Conservation (phyloP, 1,140 invertebrate species). For the Caenorhabditis remanei region DNA sequence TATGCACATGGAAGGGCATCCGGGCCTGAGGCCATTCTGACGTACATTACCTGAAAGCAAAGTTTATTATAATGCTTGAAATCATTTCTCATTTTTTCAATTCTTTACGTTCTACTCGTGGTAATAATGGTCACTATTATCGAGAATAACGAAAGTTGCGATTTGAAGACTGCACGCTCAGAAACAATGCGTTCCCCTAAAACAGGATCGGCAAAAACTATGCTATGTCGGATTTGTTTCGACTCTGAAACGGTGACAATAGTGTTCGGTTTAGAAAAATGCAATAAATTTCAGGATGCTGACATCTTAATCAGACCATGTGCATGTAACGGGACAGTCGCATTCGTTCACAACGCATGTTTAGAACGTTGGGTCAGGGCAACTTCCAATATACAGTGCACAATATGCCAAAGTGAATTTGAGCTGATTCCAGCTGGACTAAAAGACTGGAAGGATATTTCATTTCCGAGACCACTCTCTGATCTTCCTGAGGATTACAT, state of each 20-base stretch:
- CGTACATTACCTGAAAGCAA: slow-evolving; percentile 86
- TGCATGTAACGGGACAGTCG: slow-evolving; percentile 49
- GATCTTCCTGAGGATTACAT: slow-evolving; percentile 55
- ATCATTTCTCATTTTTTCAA: background rate
- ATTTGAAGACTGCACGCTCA: background rate
- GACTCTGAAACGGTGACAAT: background rate
- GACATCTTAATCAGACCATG: slow-evolving; percentile 37
- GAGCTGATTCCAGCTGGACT: slow-evolving; percentile 34
- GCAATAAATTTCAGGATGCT: background rate
- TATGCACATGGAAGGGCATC: slow-evolving; percentile 83
- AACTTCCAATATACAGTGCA: slow-evolving; percentile 39
- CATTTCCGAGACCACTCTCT: slow-evolving; percentile 38
- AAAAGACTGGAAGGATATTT: slow-evolving; percentile 40
- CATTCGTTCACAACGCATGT: slow-evolving; percentile 55
- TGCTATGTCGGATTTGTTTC: slow-evolving; percentile 24
- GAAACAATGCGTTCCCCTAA: background rate
- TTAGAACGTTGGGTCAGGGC: slow-evolving; percentile 54
- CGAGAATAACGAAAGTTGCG: background rate
- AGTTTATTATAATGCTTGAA: background rate
- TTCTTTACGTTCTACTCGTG: slow-evolving; percentile 14
- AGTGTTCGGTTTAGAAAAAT: background rate
- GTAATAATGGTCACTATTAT: background rate
- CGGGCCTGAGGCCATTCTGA: slow-evolving; percentile 90
- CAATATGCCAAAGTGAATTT: slow-evolving; percentile 58
- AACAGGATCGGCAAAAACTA: background rate